Conservation (phyloP, 1,140 invertebrate genomes). For the Trichomalopsis sarcophagae region DNA sequence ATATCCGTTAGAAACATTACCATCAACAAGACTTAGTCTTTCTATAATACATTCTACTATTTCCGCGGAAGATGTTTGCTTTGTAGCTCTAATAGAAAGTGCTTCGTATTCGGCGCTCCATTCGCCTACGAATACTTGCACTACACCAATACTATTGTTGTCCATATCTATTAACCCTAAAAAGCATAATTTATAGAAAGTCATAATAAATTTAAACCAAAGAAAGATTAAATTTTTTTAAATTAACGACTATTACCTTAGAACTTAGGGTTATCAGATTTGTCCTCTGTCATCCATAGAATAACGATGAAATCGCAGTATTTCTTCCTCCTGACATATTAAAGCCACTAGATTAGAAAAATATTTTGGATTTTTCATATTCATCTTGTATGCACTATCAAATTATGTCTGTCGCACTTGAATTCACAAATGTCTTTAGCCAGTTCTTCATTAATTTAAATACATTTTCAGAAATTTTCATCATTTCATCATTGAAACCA, state of each 20-base stretch:
- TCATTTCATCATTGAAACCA: not conserved
- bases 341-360: conserved; percentile 47
- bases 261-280: conserved; percentile 69
- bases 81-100: conserved; percentile 92
- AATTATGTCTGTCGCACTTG: conserved; percentile 28
- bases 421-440: conserved; percentile 33
- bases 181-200: conserved; percentile 22
- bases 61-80: conserved; percentile 92
- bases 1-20: conserved; percentile 81
- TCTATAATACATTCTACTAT: conserved; percentile 92
- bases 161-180: conserved; percentile 73
- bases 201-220: conserved; percentile 25
- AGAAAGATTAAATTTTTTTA: conserved; percentile 3
- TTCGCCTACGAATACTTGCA: conserved; percentile 92
- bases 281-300: conserved; percentile 69
- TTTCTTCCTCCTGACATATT: conserved; percentile 55
- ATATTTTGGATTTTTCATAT: conserved; percentile 39
- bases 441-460: conserved; percentile 10
- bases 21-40: conserved; percentile 82
- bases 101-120: conserved; percentile 92
- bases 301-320: conserved; percentile 56
- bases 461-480: conserved; percentile 27
- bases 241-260: conserved; percentile 60
- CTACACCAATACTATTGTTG: conserved; percentile 69
- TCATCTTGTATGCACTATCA: conserved; percentile 37